Evolutionary conservation across 2,113 vertebrate species (phyloP).

Genomic region (Hypanus sabinus): DNA sequence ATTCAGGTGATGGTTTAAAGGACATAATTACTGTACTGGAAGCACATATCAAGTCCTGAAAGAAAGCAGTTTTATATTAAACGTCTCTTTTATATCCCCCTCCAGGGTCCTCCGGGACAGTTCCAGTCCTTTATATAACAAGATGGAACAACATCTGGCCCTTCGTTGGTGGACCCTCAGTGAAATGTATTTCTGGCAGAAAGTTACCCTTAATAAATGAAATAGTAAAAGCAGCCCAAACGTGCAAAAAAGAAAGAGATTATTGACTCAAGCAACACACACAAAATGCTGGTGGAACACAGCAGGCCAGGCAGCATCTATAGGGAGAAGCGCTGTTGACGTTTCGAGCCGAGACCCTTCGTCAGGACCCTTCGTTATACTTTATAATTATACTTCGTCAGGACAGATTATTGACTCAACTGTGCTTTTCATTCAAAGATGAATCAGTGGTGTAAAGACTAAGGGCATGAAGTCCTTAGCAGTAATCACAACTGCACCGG

Average conservation of each 20-base stretch:
- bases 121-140: not conserved
- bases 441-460: not conserved
- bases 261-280: no score
- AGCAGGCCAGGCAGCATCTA: no score
- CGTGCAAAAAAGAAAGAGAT: not conserved
- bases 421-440: not conserved
- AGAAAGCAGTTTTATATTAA: not conserved
- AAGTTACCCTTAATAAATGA: not conserved
- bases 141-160: not conserved
- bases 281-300: no score
- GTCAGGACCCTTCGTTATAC: no score
- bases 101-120: not conserved
- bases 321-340: no score
- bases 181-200: not conserved
- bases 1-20: not conserved
- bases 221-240: not conserved
- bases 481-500: not conserved
- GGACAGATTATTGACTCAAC: no score
- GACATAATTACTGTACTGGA: not conserved
- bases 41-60: not conserved
- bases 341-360: no score
- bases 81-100: not conserved
- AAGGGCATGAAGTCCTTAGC: not conserved
- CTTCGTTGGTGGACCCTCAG: not conserved
- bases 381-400: no score